These are phyloP conservation scores for Odontamblyopus lacepedii DNA, from an alignment of 2,797 vertebrate species.

Conservation along the genomic window DNA sequence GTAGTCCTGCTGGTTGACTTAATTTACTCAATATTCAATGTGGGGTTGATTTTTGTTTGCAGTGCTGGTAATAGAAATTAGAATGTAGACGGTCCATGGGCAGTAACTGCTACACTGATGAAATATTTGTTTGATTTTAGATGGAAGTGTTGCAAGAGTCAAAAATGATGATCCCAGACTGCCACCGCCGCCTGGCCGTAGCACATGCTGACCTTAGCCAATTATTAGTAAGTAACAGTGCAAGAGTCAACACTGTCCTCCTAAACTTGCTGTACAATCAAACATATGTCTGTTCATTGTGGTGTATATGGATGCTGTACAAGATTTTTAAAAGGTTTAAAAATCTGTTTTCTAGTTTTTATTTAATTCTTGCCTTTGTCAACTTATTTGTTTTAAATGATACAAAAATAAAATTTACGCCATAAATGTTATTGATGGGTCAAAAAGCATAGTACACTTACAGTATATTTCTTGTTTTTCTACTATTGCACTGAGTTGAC, in stretches of 20 bases:
- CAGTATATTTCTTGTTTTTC: not conserved
- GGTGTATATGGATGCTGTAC: no score
- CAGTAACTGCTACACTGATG: constrained; percentile 6
- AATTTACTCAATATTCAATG: constrained; percentile 23
- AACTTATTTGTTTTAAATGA: not conserved
- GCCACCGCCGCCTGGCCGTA: constrained; percentile 84
- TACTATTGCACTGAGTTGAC: not conserved
- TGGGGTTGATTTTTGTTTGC: constrained; percentile 26
- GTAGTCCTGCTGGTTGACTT: constrained; percentile 21
- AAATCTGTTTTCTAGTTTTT: not conserved
- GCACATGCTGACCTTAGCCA: constrained; percentile 87
- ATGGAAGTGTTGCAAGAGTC: constrained; percentile 91
- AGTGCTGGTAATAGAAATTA: constrained; percentile 20
- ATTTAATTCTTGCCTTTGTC: not conserved
- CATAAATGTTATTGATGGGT: not conserved
- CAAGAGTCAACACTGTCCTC: not conserved
- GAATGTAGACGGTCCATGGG: not conserved
- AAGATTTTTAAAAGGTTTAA: not conserved
- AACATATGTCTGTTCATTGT: not conserved
- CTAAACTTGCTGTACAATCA: not conserved
- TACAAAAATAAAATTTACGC: not conserved
- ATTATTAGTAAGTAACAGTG: constrained; percentile 82
- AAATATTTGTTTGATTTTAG: constrained; percentile 72
- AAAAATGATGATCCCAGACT: constrained; percentile 96
- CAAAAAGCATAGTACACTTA: not conserved